A percentile compares a stretch with the other conserved stretches of the same genome.
Conservation (phyloP, 2,797 vertebrate species). For the Rhabdomys pumilio region DNA sequence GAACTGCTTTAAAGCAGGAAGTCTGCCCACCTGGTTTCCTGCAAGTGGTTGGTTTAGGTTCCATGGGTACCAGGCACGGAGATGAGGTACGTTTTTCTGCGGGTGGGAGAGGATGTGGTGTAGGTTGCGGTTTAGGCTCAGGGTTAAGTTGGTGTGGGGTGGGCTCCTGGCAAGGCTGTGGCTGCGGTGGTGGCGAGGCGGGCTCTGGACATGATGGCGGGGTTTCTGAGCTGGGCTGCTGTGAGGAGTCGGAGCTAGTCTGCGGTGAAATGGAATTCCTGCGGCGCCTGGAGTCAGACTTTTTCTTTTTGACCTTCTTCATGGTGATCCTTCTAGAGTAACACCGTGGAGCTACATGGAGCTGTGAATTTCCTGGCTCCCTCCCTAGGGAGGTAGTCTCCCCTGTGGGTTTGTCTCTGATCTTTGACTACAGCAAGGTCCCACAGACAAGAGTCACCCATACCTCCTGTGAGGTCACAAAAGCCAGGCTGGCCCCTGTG, state of each 20-base stretch:
- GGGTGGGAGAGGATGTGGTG: not conserved
- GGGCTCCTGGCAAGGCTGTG: accelerated
- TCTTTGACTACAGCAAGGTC: not conserved
- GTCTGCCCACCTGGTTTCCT: slow-evolving; percentile 71
- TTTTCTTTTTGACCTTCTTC: slow-evolving; percentile 83
- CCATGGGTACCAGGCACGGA: not conserved
- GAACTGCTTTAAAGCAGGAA: not conserved
- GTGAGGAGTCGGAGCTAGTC: not conserved
- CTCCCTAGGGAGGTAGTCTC: slow-evolving; percentile 53
- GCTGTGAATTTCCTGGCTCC: slow-evolving; percentile 54
- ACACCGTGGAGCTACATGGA: slow-evolving; percentile 72
- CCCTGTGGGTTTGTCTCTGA: slow-evolving; percentile 43
- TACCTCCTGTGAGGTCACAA: slow-evolving; percentile 81
- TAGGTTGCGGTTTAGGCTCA: accelerated
- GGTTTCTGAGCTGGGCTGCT: not conserved
- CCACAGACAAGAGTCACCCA: slow-evolving; percentile 49
- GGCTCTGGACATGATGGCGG: not conserved
- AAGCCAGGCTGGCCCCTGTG: slow-evolving; percentile 41
- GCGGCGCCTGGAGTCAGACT: slow-evolving; percentile 39
- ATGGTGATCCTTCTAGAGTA: slow-evolving; percentile 67
- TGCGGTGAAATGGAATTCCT: not conserved
- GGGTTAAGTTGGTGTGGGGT: not conserved
- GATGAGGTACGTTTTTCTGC: accelerated
- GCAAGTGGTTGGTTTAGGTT: not conserved
- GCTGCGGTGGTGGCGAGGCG: accelerated